Conservation (phyloP, 2,888 invertebrate genomes). For the Tortricodes alternella region DNA sequence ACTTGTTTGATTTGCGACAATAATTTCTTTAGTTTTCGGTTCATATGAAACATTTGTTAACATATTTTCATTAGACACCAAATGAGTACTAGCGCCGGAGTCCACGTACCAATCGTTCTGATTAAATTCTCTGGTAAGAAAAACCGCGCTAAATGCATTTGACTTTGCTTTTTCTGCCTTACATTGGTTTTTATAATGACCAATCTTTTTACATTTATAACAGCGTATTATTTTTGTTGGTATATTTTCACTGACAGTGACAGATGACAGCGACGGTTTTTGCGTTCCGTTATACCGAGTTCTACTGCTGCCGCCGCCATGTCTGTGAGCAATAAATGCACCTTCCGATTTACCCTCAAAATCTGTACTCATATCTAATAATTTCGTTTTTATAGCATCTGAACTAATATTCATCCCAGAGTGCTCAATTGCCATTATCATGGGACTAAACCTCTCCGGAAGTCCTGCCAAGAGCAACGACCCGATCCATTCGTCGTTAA, state of each 20-base stretch:
- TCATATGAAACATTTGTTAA: conserved; percentile 14
- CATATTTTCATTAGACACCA: conserved; percentile 10
- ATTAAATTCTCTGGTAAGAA: conserved; percentile 16
- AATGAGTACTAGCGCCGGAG: conserved; percentile 35
- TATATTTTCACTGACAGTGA: not conserved
- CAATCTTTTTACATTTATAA: conserved; percentile 32
- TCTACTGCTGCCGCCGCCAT: not conserved
- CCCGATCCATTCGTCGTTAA: not conserved
- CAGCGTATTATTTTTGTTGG: conserved; percentile 25
- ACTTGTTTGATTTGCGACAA: conserved; percentile 36
- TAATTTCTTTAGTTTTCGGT: conserved; percentile 33
- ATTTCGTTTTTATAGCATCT: not conserved
- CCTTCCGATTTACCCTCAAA: conserved; percentile 1
- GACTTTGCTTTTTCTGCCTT: conserved; percentile 10
- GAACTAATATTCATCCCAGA: not conserved
- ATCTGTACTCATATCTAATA: conserved; percentile 31
- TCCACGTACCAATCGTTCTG: conserved; percentile 26
- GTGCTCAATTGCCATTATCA: conserved; percentile 23
- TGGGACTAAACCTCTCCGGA: conserved; percentile 18
- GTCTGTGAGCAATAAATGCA: conserved; percentile 23
- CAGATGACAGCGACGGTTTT: too few species aligned
- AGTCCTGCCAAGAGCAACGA: conserved; percentile 19
- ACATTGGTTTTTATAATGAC: conserved; percentile 34
- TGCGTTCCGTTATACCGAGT: not conserved
- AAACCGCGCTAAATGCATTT: conserved; percentile 36